Conservation (phyloP, 2,888 invertebrate species). For the Ophion obscuratus region DNA sequence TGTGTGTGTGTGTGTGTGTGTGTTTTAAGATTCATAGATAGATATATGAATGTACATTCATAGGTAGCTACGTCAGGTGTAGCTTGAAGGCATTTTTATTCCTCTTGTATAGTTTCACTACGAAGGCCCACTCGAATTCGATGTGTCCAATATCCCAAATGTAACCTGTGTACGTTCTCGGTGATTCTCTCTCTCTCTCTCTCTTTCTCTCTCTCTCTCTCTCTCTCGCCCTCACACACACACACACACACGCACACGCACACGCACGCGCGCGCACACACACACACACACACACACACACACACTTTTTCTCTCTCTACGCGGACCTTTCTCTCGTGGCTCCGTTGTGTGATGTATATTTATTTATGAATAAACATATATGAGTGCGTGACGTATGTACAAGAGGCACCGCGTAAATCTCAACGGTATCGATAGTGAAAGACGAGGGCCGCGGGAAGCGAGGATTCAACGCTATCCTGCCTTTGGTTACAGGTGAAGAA, state of each 20-base stretch:
- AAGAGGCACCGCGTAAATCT: constrained; percentile 79
- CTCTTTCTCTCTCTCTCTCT: not conserved
- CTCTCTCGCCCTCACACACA: no score
- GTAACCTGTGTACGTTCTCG: not conserved
- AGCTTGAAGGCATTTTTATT: constrained; percentile 32
- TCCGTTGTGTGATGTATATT: not conserved
- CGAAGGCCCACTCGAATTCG: constrained; percentile 5
- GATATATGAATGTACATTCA: not conserved
- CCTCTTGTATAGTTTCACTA: not conserved
- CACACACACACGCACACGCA: no score
- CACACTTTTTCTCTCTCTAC: constrained; percentile 1
- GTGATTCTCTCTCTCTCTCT: constrained; percentile 34
- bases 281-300: no score
- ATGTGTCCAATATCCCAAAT: constrained; percentile 44
- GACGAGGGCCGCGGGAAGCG: constrained; percentile 69
- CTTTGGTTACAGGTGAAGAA: constrained; percentile 78
- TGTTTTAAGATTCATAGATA: not conserved
- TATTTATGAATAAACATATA: not conserved
- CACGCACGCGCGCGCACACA: no score
- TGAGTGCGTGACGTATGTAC: not conserved
- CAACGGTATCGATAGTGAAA: constrained; percentile 80
- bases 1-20: not conserved
- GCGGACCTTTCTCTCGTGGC: not conserved
- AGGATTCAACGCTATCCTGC: constrained; percentile 76
- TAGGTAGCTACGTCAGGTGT: constrained; percentile 8